Base-by-base conservation (phyloP, 2,113 vertebrate species). In the Ceyx cyanopectus region DNA sequence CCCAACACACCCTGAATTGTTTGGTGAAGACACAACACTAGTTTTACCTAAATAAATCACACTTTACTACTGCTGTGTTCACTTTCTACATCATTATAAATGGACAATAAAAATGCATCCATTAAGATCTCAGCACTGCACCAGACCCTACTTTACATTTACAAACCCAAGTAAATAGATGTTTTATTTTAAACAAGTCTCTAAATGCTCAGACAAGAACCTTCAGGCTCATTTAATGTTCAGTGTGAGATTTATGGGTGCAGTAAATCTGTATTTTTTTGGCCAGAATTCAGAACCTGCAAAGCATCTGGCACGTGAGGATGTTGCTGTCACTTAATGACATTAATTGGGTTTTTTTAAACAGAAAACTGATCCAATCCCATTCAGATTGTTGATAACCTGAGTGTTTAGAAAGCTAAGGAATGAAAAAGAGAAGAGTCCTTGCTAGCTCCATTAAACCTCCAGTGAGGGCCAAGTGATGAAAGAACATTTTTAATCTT, bases 401-500 rank as follows among this genome's bases (percentile, higher is more conserved):
- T 37, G 5, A 53, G 12, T 40, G 79, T 77, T 74, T 74, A 57
- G 17, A 40, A 21, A 50, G 24, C 8, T 63, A 43, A 73, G 58
- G n/a, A 80, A 91, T 58, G 65, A 48, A 87, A 72, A 70, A 88
- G 37, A 37, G 18, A 80, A 72, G 14, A 29, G 18, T 61, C 63
- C 30, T 15, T 46, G 40, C 56, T 4, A 54, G 45, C 30, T 74
- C 81, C 0, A 0, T 23, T 72, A 34, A 37, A 87, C 34, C 61
- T 41, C 41, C 34, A 61, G 76, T 53, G n/a, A 76, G 19, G 45
- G 46, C 51, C 53, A 78, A 65, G 26, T 20, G 40, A 67, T 34
- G 48, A 80, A 91, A 72, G 40, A 76, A 73, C 24, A 70, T 43
- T 87, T 85, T 85, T 66, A 73, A 90, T 92, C 54, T 87, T 85